phyloP scores from a whole-genome alignment of 2,113 vertebrate genomes.

The Catagonus wagneri region DNA sequence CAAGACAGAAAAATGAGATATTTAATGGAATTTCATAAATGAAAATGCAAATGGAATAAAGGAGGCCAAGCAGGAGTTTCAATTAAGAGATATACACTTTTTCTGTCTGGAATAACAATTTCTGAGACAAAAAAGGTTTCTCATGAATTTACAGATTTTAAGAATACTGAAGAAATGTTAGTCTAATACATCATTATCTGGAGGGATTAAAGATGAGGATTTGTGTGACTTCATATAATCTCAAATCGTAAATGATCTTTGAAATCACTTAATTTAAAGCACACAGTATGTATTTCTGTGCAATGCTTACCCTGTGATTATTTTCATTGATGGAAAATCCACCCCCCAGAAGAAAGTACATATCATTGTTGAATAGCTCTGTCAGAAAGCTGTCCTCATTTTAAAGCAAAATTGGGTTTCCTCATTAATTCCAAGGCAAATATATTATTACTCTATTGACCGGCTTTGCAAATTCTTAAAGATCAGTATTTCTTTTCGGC shows the following conservation, averaged over 20 bases:
- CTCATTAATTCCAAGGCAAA: neutral
- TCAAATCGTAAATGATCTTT: neutral
- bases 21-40: neutral
- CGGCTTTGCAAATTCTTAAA: neutral
- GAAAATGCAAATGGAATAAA: neutral
- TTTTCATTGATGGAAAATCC: neutral
- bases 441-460: neutral
- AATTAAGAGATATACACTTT: neutral
- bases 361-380: neutral
- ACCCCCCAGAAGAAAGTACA: neutral
- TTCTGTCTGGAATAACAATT: neutral
- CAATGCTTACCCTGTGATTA: neutral
- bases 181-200: neutral
- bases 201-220: neutral
- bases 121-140: neutral
- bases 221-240: neutral
- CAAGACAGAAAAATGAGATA: neutral
- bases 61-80: neutral
- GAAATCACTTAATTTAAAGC: neutral
- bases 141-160: neutral
- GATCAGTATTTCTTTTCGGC: neutral
- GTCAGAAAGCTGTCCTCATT: neutral
- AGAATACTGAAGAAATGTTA: neutral
- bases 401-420: neutral
- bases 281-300: neutral